phyloP scores from a whole-genome alignment of 2,113 vertebrate species.

The Nothocercus julius region DNA sequence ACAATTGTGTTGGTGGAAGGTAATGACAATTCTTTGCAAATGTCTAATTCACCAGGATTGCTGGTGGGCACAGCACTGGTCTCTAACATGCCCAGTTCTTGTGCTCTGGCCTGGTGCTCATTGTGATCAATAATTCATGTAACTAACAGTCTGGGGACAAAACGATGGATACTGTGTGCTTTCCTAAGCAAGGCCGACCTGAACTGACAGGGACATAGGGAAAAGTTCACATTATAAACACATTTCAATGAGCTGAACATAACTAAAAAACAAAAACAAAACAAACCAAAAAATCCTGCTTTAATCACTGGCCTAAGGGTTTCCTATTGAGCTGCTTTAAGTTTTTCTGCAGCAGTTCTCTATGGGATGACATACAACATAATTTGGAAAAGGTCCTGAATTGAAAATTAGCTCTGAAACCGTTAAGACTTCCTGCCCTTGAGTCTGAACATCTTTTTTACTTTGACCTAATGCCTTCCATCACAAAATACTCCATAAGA shows the following conservation, averaged over 20 bases:
- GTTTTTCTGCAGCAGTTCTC: not conserved
- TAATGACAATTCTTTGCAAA: not conserved
- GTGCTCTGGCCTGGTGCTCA: not conserved
- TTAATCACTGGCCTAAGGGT: not conserved
- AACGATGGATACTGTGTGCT: not conserved
- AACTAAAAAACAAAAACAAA: not conserved
- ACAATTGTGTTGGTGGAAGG: not conserved
- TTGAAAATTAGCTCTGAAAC: conserved; percentile 3
- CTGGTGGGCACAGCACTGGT: not conserved
- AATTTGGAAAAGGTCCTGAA: not conserved
- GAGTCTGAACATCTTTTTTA: not conserved
- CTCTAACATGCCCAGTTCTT: not conserved
- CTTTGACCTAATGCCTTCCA: conserved; percentile 34
- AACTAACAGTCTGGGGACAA: not conserved
- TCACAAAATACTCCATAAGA: conserved; percentile 1
- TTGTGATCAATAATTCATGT: not conserved
- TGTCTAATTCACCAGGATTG: not conserved
- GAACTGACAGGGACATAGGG: not conserved
- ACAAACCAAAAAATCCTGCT: not conserved
- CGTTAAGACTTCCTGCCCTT: not conserved
- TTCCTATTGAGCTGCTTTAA: not conserved
- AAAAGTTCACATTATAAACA: not conserved
- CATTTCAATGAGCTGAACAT: not conserved
- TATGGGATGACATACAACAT: not conserved
- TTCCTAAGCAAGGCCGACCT: not conserved